These are phyloP conservation scores for Stylophora pistillata DNA, from an alignment of 64 coral and sea anemone species.

Conservation along the genomic window DNA sequence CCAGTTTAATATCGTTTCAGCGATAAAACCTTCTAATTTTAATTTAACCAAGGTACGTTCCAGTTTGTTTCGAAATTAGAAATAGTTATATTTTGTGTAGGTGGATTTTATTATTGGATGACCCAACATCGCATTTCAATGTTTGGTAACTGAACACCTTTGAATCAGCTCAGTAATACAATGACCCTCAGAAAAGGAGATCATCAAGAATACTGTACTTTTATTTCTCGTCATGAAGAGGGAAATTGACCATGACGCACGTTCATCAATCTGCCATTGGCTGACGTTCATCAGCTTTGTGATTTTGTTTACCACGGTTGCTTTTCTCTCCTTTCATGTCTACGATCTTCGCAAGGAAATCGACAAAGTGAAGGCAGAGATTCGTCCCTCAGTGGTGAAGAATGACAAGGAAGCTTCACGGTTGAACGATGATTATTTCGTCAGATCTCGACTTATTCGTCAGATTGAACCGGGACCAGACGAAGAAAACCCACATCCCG, in stretches of 20 bases:
- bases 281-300: slow-evolving; percentile 21
- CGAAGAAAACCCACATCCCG: not conserved
- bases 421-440: not conserved
- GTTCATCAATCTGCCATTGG: not conserved
- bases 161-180: not conserved
- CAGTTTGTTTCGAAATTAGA: not conserved
- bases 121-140: not conserved
- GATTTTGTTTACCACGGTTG: not conserved
- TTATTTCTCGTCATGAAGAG: not conserved
- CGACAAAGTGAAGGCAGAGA: not conserved
- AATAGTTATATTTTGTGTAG: not conserved
- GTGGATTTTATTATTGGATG: not conserved
- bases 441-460: slow-evolving; percentile 9
- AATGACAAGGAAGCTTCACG: not conserved
- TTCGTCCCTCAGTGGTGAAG: not conserved
- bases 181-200: not conserved
- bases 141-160: slow-evolving; percentile 31
- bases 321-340: not conserved
- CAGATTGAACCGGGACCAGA: slow-evolving; percentile 2
- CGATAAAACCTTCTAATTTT: not conserved
- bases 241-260: not conserved
- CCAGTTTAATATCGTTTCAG: not conserved
- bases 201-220: not conserved
- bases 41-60: too few species aligned
- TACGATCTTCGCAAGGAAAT: slow-evolving; percentile 8